phyloP scores from a whole-genome alignment of 2,888 invertebrate genomes.

The Macaria liturata region DNA sequence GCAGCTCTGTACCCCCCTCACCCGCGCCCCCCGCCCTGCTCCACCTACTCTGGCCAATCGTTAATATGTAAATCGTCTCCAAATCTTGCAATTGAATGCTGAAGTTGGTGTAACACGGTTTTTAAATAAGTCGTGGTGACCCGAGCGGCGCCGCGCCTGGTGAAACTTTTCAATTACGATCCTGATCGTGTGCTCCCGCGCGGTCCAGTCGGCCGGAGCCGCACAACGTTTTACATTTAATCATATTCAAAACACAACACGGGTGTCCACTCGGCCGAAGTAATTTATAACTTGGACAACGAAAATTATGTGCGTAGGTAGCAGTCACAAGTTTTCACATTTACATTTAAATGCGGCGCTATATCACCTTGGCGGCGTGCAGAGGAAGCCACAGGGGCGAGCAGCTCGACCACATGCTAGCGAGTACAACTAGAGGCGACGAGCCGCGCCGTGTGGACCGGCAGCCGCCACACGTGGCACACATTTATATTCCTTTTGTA shows the following conservation, averaged over 20 bases:
- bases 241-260: conserved; percentile 61
- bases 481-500: conserved; percentile 44
- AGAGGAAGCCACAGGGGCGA: conserved; percentile 18
- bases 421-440: conserved; percentile 70
- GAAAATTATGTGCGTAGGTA: conserved; percentile 71
- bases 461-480: conserved; percentile 38
- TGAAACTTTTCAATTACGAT: conserved; percentile 39
- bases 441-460: conserved; percentile 40
- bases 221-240: conserved; percentile 58
- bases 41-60: background rate
- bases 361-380: conserved; percentile 62
- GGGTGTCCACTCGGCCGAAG: conserved; percentile 47
- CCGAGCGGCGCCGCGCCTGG: conserved; percentile 11
- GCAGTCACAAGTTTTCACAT: conserved; percentile 70
- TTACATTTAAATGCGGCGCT: conserved; percentile 75
- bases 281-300: conserved; percentile 69
- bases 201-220: background rate
- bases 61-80: conserved; percentile 10
- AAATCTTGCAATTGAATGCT: conserved; percentile 6
- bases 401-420: conserved; percentile 62
- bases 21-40: background rate
- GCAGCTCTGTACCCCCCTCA: conserved; percentile 5
- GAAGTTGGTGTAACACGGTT: conserved; percentile 11
- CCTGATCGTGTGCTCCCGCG: conserved; percentile 32
- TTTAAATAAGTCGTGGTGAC: conserved; percentile 27